Evolutionary conservation across 1,140 invertebrate species (phyloP).

Genomic region (Cotesia chilonis): DNA sequence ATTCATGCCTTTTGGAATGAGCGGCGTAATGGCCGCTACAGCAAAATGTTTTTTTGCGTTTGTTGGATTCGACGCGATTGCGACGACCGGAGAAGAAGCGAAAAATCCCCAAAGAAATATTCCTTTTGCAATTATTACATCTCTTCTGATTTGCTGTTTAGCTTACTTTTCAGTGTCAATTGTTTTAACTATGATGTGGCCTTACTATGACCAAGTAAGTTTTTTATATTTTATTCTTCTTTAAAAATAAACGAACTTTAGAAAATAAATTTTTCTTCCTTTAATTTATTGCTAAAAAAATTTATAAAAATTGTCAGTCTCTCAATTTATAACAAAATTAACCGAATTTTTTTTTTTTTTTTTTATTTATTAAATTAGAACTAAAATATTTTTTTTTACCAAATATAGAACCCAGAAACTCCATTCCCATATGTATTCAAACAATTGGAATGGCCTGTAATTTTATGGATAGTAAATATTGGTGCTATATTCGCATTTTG

Average conservation of each 20-base stretch:
- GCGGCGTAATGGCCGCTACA: constrained; percentile 82
- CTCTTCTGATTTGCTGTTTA: constrained; percentile 79
- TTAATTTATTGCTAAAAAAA: too few species aligned
- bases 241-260: too few species aligned
- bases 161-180: constrained; percentile 88
- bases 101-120: constrained; percentile 89
- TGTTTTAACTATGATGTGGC: constrained; percentile 90
- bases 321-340: not conserved
- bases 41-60: constrained; percentile 93
- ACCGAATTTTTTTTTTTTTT: too few species aligned
- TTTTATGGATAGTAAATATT: constrained; percentile 87
- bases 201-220: constrained; percentile 83
- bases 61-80: constrained; percentile 89
- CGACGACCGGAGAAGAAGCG: constrained; percentile 85
- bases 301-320: too few species aligned
- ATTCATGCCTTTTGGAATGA: constrained; percentile 84
- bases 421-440: constrained; percentile 87
- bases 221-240: too few species aligned
- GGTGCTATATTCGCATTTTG: constrained; percentile 84
- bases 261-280: too few species aligned
- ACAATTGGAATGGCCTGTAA: constrained; percentile 74
- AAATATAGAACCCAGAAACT: constrained; percentile 74
- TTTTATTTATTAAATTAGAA: constrained; percentile 6
- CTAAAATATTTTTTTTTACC: constrained; percentile 38
- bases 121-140: constrained; percentile 86